Evolutionary conservation across 2,888 invertebrate genomes (phyloP), one percentile per base, ranked within the genome.

Genomic region (Arrhopalites spinosus): DNA sequence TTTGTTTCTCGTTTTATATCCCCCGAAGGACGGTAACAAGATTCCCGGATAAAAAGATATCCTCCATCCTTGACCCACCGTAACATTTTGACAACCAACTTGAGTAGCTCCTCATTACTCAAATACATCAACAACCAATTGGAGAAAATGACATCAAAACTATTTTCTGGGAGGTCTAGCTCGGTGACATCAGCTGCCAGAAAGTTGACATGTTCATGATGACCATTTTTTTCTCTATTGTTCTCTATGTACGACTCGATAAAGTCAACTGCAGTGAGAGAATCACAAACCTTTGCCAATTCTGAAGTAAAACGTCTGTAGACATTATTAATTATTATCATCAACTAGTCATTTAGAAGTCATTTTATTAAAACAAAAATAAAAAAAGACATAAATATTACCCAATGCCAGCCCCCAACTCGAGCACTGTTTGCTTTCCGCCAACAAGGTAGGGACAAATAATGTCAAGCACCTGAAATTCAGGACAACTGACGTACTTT

Each of bases 71-170:
- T 84, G 45, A 89, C 84, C 88, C 88, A 89, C 45, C 83, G 78
- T 36, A 88, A 83, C 77, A 86, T 84, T 78, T 86, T 86, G 50
- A 83, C 76, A 64, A 88, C 83, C 53, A 88, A 84, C 17, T 84
- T 82, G 50, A 85, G 83, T 1, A 86, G 84, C 82, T 89, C 88
- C 25, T 84, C 83, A 79, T 88, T 87, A 29, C 84, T 84, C 75
- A 89, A 83, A 83, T 89, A 89, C 89, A 89, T 89, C 79, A 88
- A 84, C 68, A 89, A 85, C 89, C 89, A 89, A 83, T 89, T 89
- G 80, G 88, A 87, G 84, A 89, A 89, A 25, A 89, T 85, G 69
- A 88, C 79, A 81, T 88, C 88, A 73, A 85, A 85, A 78, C 88
- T 88, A 83, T 80, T 67, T 84, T 83, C 2, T 0, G 85, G 84